Percentiles rank a stretch among this genome's conserved stretches.
phyloP scores from a whole-genome alignment of 2,113 vertebrate genomes.

The Alaudala cheleensis region DNA sequence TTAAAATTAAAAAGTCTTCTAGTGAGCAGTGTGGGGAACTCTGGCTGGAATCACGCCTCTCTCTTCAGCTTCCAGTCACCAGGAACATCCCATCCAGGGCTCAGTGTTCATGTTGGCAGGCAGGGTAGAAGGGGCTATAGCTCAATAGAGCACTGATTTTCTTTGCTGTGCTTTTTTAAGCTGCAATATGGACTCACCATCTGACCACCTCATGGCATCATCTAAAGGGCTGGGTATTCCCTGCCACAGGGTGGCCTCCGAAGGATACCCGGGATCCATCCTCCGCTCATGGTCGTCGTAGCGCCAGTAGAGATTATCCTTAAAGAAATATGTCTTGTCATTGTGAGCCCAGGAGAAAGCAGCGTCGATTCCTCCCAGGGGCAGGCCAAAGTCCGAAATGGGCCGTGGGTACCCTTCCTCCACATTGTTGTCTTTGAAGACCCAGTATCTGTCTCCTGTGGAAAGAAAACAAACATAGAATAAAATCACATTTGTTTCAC shows the following conservation, averaged over 20 bases:
- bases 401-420: conserved; percentile 94
- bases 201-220: conserved; percentile 94
- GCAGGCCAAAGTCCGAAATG: conserved; percentile 90
- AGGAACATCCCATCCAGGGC: background rate
- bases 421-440: conserved; percentile 94
- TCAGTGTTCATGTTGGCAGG: background rate
- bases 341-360: conserved; percentile 93
- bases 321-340: conserved; percentile 98
- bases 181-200: conserved; percentile 76
- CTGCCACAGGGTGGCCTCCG: conserved; percentile 86
- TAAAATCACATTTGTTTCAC: background rate
- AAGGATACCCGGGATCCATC: conserved; percentile 92
- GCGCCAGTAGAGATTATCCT: conserved; percentile 89
- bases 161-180: background rate
- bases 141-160: background rate
- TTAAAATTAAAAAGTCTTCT: background rate
- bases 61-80: background rate
- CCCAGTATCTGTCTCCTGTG: conserved; percentile 93
- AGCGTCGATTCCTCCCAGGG: conserved; percentile 84
- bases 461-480: conserved; percentile 15
- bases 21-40: background rate
- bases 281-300: conserved; percentile 85
- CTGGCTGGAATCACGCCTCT: background rate
- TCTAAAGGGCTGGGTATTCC: conserved; percentile 87
- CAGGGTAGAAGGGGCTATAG: background rate